Conservation (phyloP, 1,140 invertebrate genomes). For the Drosophila bocqueti region DNA sequence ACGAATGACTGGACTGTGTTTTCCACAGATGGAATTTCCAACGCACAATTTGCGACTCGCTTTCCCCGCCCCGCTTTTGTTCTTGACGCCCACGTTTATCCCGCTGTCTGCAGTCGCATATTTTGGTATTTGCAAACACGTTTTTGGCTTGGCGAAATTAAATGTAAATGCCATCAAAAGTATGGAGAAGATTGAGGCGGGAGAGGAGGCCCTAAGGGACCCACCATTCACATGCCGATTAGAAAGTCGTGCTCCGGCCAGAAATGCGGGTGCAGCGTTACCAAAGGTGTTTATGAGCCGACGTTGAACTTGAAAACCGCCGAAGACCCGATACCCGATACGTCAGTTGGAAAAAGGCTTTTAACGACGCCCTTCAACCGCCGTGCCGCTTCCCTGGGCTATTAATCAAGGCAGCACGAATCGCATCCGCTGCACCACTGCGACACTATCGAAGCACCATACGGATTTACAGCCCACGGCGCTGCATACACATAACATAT, state of each 20-base stretch:
- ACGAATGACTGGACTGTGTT: slow-evolving; percentile 40
- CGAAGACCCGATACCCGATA: slow-evolving; percentile 12
- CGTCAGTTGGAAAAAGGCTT: slow-evolving; percentile 35
- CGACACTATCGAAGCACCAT: slow-evolving; percentile 40
- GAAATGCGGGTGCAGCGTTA: slow-evolving; percentile 60
- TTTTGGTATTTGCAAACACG: slow-evolving; percentile 65
- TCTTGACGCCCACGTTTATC: slow-evolving; percentile 65
- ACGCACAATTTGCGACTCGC: slow-evolving; percentile 63
- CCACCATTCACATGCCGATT: slow-evolving; percentile 43
- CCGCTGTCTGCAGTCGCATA: slow-evolving; percentile 14
- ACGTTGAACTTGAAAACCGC: slow-evolving; percentile 62
- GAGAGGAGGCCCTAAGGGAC: slow-evolving; percentile 34
- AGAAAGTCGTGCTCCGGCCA: slow-evolving; percentile 61
- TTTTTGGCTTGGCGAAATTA: slow-evolving; percentile 67
- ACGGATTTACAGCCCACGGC: slow-evolving; percentile 23
- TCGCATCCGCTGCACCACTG: slow-evolving; percentile 44
- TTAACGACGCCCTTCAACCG: slow-evolving; percentile 38
- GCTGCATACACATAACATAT: slow-evolving; percentile 4
- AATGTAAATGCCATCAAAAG: slow-evolving; percentile 76
- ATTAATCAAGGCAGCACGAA: slow-evolving; percentile 63
- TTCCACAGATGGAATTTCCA: slow-evolving; percentile 67
- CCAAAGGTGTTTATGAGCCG: slow-evolving; percentile 64
- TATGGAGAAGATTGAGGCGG: slow-evolving; percentile 48
- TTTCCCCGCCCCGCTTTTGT: slow-evolving; percentile 55
- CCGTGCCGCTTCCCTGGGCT: slow-evolving; percentile 21